Evolutionary conservation across 2,113 vertebrate genomes (phyloP).

Genomic region (Cercopithecus mona): DNA sequence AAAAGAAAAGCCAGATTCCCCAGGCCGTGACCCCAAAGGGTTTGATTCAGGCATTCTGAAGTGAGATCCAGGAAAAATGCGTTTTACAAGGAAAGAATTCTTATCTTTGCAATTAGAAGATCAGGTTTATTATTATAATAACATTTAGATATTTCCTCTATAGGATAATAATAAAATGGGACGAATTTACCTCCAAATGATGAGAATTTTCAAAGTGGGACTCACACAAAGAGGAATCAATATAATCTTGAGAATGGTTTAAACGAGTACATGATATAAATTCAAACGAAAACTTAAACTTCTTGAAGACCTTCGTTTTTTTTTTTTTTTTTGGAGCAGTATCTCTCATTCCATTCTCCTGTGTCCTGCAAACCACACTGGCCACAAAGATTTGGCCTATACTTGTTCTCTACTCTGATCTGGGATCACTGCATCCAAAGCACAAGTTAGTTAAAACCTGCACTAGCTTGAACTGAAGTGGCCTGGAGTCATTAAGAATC

Average conservation of each 20-base stretch:
- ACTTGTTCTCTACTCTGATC: background rate
- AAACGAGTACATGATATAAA: background rate
- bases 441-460: background rate
- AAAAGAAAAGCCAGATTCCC: background rate
- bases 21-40: background rate
- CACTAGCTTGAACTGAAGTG: background rate
- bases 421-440: background rate
- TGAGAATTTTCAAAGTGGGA: slow-evolving; percentile 10
- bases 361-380: background rate
- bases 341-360: background rate
- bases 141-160: slow-evolving; percentile 1
- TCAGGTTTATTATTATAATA: background rate
- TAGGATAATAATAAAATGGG: background rate
- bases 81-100: slow-evolving; percentile 35
- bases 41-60: background rate
- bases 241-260: background rate
- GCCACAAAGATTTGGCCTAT: background rate
- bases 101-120: background rate
- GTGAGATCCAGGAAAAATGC: background rate
- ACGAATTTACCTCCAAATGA: slow-evolving; percentile 24
- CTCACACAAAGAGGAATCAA: background rate
- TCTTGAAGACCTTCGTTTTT: background rate
- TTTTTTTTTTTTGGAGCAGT: background rate
- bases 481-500: background rate
- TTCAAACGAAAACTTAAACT: background rate